These are phyloP conservation scores for Netelia virgata DNA, from an alignment of 2,888 invertebrate genomes.

Conservation along the genomic window DNA sequence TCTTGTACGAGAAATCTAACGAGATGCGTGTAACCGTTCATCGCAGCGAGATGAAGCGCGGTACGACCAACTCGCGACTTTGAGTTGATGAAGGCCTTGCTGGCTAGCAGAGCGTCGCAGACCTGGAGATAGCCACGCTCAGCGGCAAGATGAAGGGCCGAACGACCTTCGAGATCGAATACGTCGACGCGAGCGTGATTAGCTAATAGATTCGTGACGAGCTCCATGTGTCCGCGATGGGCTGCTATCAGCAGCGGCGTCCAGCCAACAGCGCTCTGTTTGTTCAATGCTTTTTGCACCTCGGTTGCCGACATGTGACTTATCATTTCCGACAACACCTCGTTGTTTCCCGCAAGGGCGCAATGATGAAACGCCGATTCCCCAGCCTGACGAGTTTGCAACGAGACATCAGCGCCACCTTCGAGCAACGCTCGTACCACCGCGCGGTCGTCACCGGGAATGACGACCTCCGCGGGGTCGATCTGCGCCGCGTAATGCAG, in stretches of 20 bases:
- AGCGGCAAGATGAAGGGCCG: conserved; percentile 97
- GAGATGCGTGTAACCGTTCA: conserved; percentile 96
- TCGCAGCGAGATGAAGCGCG: conserved; percentile 97
- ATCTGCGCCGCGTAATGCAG: conserved; percentile 98
- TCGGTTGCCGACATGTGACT: conserved; percentile 95
- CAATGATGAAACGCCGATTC: conserved; percentile 99
- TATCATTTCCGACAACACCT: conserved; percentile 97
- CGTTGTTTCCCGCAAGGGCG: conserved; percentile 97
- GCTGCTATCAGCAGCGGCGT: conserved; percentile 98
- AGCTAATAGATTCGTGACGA: conserved; percentile 94
- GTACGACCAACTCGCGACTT: conserved; percentile 99
- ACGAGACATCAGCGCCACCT: conserved; percentile 95
- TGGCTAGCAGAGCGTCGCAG: conserved; percentile 94
- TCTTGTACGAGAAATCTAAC: conserved; percentile 97
- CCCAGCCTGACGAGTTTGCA: conserved; percentile 93
- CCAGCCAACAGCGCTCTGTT: conserved; percentile 97
- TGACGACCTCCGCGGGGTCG: conserved; percentile 91
- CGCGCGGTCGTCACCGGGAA: conserved; percentile 92
- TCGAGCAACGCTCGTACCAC: conserved; percentile 95
- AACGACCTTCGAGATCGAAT: conserved; percentile 98
- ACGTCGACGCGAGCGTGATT: conserved; percentile 99
- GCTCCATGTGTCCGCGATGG: conserved; percentile 97
- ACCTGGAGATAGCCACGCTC: conserved; percentile 95
- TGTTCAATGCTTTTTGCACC: conserved; percentile 97
- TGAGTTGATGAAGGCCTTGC: conserved; percentile 99